phyloP scores from a whole-genome alignment of 2,797 vertebrate genomes.

The Sebastes reedi region DNA sequence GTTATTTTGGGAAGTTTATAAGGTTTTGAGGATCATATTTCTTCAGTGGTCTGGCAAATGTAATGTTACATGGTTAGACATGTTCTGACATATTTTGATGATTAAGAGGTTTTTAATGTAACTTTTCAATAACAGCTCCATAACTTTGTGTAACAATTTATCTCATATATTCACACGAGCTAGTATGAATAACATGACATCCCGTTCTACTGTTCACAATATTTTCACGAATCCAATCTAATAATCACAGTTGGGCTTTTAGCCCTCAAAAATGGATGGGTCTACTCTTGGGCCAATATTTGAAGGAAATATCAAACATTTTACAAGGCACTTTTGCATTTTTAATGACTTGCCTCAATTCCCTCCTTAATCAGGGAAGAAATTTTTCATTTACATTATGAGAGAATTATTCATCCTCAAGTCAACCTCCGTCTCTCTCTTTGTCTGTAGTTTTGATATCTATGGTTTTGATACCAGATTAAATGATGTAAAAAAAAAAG shows the following conservation, averaged over 20 bases:
- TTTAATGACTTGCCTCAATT: conserved; percentile 48
- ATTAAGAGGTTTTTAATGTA: neutral
- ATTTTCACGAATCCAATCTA: neutral
- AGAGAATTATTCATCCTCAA: conserved; percentile 39
- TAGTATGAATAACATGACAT: neutral
- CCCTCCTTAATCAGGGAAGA: conserved; percentile 22
- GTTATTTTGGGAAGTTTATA: neutral
- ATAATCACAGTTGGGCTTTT: neutral
- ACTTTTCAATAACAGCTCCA: neutral
- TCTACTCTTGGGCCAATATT: conserved; percentile 20
- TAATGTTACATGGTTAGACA: neutral
- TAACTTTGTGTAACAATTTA: neutral
- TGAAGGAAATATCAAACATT: conserved; percentile 44
- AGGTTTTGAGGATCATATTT: neutral
- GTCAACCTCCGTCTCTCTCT: conserved; percentile 19
- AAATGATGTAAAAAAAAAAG: conserved; percentile 14
- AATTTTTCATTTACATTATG: conserved; percentile 29
- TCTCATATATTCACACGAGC: neutral
- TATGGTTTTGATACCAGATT: conserved; percentile 36
- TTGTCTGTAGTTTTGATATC: conserved; percentile 36
- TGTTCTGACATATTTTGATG: neutral
- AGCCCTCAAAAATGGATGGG: neutral
- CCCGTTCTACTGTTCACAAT: neutral
- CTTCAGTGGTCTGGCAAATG: neutral
- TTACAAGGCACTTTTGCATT: conserved; percentile 34